These are phyloP conservation scores for Spea hammondii DNA, from an alignment of 2,797 vertebrate species.

Conservation along the genomic window DNA sequence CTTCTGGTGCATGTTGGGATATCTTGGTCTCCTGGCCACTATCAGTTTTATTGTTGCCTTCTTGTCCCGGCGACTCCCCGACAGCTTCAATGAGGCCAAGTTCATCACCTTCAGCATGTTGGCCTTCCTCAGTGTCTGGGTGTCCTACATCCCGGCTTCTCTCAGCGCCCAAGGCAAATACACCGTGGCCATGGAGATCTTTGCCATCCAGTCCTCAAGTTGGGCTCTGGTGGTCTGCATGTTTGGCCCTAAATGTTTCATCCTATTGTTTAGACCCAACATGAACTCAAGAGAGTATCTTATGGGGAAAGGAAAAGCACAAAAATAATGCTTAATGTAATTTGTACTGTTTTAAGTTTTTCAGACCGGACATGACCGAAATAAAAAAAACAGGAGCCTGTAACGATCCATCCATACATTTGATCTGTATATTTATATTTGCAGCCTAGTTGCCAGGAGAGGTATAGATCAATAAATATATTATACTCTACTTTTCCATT, in stretches of 20 bases:
- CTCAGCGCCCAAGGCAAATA: slow-evolving; percentile 36
- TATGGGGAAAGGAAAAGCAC: slow-evolving; percentile 1
- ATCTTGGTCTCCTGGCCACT: slow-evolving; percentile 37
- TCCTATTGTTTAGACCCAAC: slow-evolving; percentile 29
- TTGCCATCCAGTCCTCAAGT: slow-evolving; percentile 46
- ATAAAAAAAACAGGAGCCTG: too few species aligned
- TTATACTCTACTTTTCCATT: too few species aligned
- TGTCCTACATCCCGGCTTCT: slow-evolving; percentile 47
- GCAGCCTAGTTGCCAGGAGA: too few species aligned
- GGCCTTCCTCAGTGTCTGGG: slow-evolving; percentile 45
- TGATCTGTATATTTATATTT: too few species aligned
- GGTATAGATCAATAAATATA: too few species aligned
- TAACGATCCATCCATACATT: too few species aligned
- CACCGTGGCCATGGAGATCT: slow-evolving; percentile 43
- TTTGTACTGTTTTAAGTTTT: too few species aligned
- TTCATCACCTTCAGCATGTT: slow-evolving; percentile 49
- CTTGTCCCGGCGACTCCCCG: slow-evolving; percentile 26
- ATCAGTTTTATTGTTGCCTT: slow-evolving; percentile 42
- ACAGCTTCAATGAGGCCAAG: slow-evolving; percentile 43
- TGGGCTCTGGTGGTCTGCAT: slow-evolving; percentile 39
- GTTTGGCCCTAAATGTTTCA: slow-evolving; percentile 36
- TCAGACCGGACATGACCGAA: too few species aligned
- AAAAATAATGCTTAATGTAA: background rate
- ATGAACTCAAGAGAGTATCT: slow-evolving; percentile 28
- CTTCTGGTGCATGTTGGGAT: slow-evolving; percentile 40